These are phyloP conservation scores for Neostethus bicornis DNA, from an alignment of 2,797 vertebrate species.

Conservation along the genomic window DNA sequence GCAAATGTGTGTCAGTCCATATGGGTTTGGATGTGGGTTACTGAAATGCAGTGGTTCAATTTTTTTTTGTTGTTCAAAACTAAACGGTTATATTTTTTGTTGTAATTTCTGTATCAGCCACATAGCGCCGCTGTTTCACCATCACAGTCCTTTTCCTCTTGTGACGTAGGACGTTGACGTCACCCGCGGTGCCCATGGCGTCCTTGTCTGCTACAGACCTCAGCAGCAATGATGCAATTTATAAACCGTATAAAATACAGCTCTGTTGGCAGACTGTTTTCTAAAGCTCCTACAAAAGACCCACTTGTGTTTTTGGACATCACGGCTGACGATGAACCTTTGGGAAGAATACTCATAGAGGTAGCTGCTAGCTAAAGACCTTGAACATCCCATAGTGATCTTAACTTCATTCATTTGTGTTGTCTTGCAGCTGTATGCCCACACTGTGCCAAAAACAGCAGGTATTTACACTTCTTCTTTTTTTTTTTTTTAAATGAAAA, in stretches of 20 bases:
- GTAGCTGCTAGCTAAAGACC: slow-evolving; percentile 58
- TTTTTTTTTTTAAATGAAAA: too few relatives aligned
- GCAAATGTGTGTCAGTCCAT: too few relatives aligned
- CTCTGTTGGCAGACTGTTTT: slow-evolving; percentile 64
- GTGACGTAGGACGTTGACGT: slow-evolving; percentile 15
- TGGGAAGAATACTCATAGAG: slow-evolving; percentile 89
- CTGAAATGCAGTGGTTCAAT: too few relatives aligned
- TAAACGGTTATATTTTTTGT: too few relatives aligned
- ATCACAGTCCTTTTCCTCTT: too few relatives aligned
- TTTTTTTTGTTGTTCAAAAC: too few relatives aligned
- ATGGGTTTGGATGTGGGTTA: too few relatives aligned
- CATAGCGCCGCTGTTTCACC: slow-evolving; percentile 6
- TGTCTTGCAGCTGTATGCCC: slow-evolving; percentile 86
- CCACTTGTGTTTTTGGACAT: slow-evolving; percentile 89
- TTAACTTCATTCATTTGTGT: slow-evolving; percentile 6
- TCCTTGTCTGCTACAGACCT: not conserved
- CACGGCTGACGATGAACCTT: slow-evolving; percentile 84
- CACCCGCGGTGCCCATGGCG: slow-evolving; percentile 5
- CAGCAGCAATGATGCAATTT: slow-evolving; percentile 68
- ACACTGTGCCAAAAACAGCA: slow-evolving; percentile 92
- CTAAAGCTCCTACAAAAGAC: slow-evolving; percentile 67
- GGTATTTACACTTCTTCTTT: slow-evolving; percentile 72
- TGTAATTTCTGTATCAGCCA: not conserved
- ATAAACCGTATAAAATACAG: slow-evolving; percentile 75
- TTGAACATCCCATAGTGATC: not conserved